Percentiles rank a stretch among this genome's conserved stretches.
Conservation (phyloP, 2,797 vertebrate genomes). For the Numenius phaeopus region DNA sequence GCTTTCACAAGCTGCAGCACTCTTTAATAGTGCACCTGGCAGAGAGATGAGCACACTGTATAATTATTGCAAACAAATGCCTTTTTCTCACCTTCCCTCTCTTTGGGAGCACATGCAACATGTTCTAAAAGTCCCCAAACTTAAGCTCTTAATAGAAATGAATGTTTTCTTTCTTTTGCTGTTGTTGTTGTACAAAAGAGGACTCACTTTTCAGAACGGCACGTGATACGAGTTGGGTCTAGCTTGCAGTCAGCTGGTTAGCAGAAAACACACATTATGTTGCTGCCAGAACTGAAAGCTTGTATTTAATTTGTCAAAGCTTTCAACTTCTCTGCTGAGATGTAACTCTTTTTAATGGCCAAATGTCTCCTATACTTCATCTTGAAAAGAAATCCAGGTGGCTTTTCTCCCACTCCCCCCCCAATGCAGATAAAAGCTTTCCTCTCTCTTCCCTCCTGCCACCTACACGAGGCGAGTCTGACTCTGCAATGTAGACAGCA, state of each 20-base stretch:
- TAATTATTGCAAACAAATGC: constrained; percentile 50
- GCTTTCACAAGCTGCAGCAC: constrained; percentile 42
- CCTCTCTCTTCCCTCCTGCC: background rate
- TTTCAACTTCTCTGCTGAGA: constrained; percentile 12
- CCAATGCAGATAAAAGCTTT: background rate
- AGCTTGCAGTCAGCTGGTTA: background rate
- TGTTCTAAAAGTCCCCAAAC: constrained; percentile 13
- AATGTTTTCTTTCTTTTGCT: constrained; percentile 43
- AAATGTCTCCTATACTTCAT: background rate
- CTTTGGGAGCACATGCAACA: constrained; percentile 2
- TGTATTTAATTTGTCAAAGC: constrained; percentile 52
- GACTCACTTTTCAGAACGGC: constrained; percentile 30
- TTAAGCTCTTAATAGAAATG: background rate
- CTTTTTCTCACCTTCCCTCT: constrained; percentile 34
- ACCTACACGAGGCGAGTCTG: background rate
- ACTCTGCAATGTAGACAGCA: background rate
- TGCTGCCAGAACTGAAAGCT: constrained; percentile 46
- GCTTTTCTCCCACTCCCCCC: background rate
- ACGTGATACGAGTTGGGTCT: background rate
- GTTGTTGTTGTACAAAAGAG: constrained; percentile 39
- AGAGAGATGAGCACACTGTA: background rate
- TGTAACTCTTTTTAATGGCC: constrained; percentile 1
- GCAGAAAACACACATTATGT: constrained; percentile 22
- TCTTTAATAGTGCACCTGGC: constrained; percentile 43
- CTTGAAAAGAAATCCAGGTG: constrained; percentile 44